Evolutionary conservation across 2,797 vertebrate species (phyloP).

Genomic region (Kryptopterus vitreolus): DNA sequence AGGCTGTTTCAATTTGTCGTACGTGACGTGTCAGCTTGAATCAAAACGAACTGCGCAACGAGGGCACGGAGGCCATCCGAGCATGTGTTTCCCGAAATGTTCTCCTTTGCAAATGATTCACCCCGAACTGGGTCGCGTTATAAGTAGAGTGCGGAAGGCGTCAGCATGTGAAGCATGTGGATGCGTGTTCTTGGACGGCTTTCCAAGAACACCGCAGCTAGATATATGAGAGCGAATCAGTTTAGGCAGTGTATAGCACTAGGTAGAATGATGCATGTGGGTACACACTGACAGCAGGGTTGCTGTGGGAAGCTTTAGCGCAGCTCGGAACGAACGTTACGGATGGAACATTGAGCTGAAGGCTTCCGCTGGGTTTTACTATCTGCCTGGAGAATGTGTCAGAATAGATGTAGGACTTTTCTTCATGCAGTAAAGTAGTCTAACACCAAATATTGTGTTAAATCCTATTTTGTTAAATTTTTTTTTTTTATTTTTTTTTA

Average conservation of each 20-base stretch:
- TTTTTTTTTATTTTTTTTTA: neutral
- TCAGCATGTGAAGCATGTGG: constrained; percentile 22
- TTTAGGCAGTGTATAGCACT: constrained; percentile 17
- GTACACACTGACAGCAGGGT: constrained; percentile 29
- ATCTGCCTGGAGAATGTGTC: constrained; percentile 31
- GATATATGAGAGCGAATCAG: constrained; percentile 16
- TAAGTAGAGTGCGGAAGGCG: constrained; percentile 23
- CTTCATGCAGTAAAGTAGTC: constrained; percentile 15
- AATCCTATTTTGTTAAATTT: constrained; percentile 25
- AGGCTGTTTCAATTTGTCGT: constrained; percentile 42
- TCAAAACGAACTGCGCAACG: constrained; percentile 40
- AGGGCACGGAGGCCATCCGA: constrained; percentile 22
- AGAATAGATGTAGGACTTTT: constrained; percentile 15
- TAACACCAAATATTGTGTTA: constrained; percentile 25
- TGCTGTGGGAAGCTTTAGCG: constrained; percentile 29
- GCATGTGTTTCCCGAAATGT: constrained; percentile 34
- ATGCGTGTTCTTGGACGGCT: too few relatives aligned
- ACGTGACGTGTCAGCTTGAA: constrained; percentile 40
- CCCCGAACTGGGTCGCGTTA: constrained; percentile 33
- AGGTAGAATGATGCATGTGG: constrained; percentile 8
- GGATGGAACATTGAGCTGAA: constrained; percentile 24
- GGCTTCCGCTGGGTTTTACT: constrained; percentile 2
- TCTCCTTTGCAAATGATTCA: constrained; percentile 29
- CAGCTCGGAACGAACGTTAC: constrained; percentile 11
- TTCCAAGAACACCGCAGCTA: constrained; percentile 7